Evolutionary conservation across 2,113 vertebrate species (phyloP), one percentile per base, ranked within the genome.

Genomic region (Tachuris rubrigastra): DNA sequence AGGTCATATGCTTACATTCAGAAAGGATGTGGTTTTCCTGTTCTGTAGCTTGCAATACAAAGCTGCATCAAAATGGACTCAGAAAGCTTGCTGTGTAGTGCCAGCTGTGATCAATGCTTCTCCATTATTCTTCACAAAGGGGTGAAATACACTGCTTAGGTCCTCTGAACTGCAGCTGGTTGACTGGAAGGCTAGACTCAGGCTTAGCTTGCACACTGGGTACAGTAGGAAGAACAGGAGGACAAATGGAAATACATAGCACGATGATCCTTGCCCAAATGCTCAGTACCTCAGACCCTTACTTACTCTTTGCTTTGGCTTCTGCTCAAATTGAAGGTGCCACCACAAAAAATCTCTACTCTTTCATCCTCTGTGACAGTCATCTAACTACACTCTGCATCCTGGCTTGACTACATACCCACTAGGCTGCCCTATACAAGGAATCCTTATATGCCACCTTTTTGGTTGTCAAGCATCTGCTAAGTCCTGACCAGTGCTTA

Each of bases 21-120:
- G 67, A 96, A 95, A 80, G 97, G 97, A 98, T 97, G 97, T 98
- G 97, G 97, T 85, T 98, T 98, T 94, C 62, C n/a, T 80, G 28
- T 35, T 82, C 56, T 53, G 18, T 83, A 91, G 85, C 25, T 72
- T 92, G 39, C 8, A 10, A 46, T n/a, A 16, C 22, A 46, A 53
- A 90, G 85, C 12, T 41, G 50, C 73, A 91, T 56, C 30, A 87
- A 49, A 69, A 93, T 10, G 39, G 25, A 28, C 31, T 53, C 62
- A 56, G 68, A 37, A 84, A 58, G n/a, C 10, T 89, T 63, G n/a
- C 35, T 82, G 47, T 35, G 7, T 30, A 30, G 58, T 76, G 66
- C n/a, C 49, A 53, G 27, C 39, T 67, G n/a, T 74, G 60, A 76
- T 8, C 58, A 44, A 8, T 35, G 30, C 20, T 91, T 58, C 72